These are phyloP conservation scores for Sesia apiformis DNA, from an alignment of 2,888 invertebrate species.

Conservation along the genomic window DNA sequence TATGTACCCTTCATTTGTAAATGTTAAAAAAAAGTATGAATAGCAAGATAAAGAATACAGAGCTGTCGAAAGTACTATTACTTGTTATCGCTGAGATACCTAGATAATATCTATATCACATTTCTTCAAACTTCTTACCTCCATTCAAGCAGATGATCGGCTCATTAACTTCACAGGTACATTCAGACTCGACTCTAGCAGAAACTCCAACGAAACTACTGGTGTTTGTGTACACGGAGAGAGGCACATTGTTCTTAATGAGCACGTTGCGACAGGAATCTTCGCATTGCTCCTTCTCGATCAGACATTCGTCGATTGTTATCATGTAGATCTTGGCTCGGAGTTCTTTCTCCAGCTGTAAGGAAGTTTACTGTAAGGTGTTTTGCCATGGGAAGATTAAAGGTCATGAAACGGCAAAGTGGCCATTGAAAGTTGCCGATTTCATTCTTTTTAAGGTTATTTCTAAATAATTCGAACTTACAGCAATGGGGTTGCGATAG, in stretches of 20 bases:
- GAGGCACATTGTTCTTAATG: conserved; percentile 81
- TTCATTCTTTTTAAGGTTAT: no score
- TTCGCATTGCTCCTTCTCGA: conserved; percentile 82
- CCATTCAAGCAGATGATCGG: conserved; percentile 83
- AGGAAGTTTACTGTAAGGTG: neutral
- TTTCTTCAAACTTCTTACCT: conserved; percentile 57
- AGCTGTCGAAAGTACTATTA: no score
- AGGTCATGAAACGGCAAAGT: no score
- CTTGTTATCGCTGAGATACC: no score
- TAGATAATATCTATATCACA: no score
- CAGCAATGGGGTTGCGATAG: no score
- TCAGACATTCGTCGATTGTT: conserved; percentile 92
- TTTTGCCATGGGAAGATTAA: no score
- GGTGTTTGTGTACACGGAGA: conserved; percentile 92
- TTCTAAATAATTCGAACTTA: no score
- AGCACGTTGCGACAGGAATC: conserved; percentile 88
- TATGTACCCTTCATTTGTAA: no score
- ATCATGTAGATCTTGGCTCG: conserved; percentile 87
- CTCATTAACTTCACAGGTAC: conserved; percentile 77
- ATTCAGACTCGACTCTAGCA: conserved; percentile 86
- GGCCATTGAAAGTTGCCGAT: no score
- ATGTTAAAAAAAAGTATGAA: no score
- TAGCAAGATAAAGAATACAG: no score
- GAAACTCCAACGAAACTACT: conserved; percentile 96
- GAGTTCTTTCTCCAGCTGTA: conserved; percentile 79